These are phyloP conservation scores for Ataeniobius toweri DNA, from an alignment of 2,797 vertebrate species.

Conservation along the genomic window DNA sequence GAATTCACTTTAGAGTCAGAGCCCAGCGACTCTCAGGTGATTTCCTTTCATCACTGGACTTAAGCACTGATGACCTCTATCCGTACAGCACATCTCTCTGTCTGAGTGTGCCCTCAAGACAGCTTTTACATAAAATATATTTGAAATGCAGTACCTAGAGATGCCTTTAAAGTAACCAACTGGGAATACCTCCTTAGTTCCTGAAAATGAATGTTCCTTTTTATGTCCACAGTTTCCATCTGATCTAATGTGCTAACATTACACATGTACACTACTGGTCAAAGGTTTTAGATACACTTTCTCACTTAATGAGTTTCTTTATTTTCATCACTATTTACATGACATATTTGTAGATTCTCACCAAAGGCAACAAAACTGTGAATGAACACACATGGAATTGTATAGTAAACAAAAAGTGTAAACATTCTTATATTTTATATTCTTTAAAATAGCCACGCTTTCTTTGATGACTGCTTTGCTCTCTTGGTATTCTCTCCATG, in stretches of 20 bases:
- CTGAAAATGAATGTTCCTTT: slow-evolving; percentile 36
- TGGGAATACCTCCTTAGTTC: slow-evolving; percentile 12
- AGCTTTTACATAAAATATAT: slow-evolving; percentile 34
- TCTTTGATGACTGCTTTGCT: no score
- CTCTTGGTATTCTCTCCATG: no score
- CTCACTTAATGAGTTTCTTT: no score
- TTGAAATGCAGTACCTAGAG: slow-evolving; percentile 32
- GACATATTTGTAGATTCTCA: no score
- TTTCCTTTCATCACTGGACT: slow-evolving; percentile 45
- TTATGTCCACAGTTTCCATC: slow-evolving; percentile 39
- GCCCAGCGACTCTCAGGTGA: slow-evolving; percentile 38
- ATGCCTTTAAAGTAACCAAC: slow-evolving; percentile 29
- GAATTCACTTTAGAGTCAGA: slow-evolving; percentile 51
- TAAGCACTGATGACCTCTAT: slow-evolving; percentile 33
- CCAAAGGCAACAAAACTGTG: no score
- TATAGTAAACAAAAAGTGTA: no score
- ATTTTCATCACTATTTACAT: no score
- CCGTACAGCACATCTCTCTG: slow-evolving; percentile 25
- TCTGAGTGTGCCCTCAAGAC: slow-evolving; percentile 27
- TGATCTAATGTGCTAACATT: slow-evolving; percentile 30
- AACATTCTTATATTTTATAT: no score
- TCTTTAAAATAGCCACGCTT: no score
- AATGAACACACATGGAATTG: no score
- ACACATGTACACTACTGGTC: slow-evolving; percentile 5
- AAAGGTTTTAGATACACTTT: no score